phyloP scores from a whole-genome alignment of 2,113 vertebrate genomes.

The Lagopus leucura region DNA sequence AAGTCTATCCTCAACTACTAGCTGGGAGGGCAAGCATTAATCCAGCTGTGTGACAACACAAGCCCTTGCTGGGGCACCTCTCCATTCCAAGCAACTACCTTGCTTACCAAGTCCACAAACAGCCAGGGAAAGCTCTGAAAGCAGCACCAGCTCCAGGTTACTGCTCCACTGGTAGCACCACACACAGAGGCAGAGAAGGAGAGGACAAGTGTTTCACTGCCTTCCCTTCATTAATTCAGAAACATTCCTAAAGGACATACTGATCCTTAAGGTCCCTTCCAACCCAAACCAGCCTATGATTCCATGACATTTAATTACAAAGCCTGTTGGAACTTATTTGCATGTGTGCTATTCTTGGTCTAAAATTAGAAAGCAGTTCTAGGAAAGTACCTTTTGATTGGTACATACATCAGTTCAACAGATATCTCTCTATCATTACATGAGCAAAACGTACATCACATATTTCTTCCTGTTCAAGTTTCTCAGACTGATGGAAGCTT shows the following conservation, averaged over 20 bases:
- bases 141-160: background rate
- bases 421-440: background rate
- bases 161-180: background rate
- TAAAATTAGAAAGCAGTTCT: background rate
- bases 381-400: background rate
- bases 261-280: background rate
- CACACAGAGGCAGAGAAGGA: fast-evolving
- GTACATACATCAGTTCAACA: background rate
- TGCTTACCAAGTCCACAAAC: background rate
- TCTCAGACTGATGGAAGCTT: background rate
- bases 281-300: background rate
- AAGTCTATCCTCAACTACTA: background rate
- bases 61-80: background rate
- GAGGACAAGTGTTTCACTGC: background rate
- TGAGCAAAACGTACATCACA: background rate
- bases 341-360: background rate
- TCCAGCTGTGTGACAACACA: background rate
- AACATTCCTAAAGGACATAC: background rate
- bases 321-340: background rate
- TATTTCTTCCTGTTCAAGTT: background rate
- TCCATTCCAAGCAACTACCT: background rate
- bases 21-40: background rate
- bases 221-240: background rate
- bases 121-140: background rate
- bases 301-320: background rate